These are phyloP conservation scores for Semicossyphus pulcher DNA, from an alignment of 2,113 vertebrate genomes.

Conservation along the genomic window DNA sequence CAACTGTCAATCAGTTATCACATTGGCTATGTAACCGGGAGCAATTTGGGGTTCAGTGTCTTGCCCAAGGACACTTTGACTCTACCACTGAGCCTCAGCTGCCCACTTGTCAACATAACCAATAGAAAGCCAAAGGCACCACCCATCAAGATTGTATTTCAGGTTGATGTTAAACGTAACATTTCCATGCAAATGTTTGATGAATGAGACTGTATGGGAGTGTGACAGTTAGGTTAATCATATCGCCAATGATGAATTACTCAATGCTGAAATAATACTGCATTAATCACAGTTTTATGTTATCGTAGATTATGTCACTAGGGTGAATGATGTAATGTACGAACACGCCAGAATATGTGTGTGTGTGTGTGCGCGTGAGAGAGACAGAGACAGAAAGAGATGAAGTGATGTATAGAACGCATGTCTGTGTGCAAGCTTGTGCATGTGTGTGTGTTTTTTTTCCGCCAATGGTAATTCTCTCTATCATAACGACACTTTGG, in stretches of 20 bases:
- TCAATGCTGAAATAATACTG: slow-evolving; percentile 66
- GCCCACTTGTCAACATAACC: slow-evolving; percentile 22
- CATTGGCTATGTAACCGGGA: no score
- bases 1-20: no score
- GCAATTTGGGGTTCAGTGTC: no score
- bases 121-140: slow-evolving; percentile 9
- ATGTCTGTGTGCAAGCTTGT: background rate
- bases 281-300: slow-evolving; percentile 72
- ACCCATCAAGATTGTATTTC: slow-evolving; percentile 10
- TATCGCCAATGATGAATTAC: slow-evolving; percentile 72
- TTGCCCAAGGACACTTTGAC: no score
- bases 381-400: background rate
- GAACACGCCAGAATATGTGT: slow-evolving; percentile 24
- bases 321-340: slow-evolving; percentile 63
- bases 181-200: slow-evolving; percentile 68
- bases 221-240: slow-evolving; percentile 78
- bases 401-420: background rate
- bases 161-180: slow-evolving; percentile 35
- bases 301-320: slow-evolving; percentile 65
- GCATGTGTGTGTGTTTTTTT: slow-evolving; percentile 9
- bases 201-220: slow-evolving; percentile 64
- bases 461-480: slow-evolving; percentile 16
- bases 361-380: slow-evolving; percentile 4
- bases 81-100: no score
- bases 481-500: slow-evolving; percentile 46